These are phyloP conservation scores for Chrysolina americana DNA, from an alignment of 2,888 invertebrate genomes.

Conservation along the genomic window DNA sequence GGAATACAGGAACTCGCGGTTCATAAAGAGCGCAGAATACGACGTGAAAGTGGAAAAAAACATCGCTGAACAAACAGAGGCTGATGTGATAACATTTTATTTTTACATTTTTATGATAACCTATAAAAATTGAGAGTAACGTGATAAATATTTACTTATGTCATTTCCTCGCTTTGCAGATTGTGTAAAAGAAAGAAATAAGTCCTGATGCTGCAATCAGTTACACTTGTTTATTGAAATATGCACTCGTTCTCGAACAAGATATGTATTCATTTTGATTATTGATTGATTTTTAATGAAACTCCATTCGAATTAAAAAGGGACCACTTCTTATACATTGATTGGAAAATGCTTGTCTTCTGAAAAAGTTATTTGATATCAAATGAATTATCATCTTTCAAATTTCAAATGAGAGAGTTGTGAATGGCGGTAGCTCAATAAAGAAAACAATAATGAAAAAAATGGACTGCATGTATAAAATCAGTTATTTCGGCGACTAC, in stretches of 20 bases:
- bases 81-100: slow-evolving; percentile 28
- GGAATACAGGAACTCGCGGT: not conserved
- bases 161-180: slow-evolving; percentile 38
- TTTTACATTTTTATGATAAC: slow-evolving; percentile 38
- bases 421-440: no score
- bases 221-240: not conserved
- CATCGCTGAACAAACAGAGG: slow-evolving; percentile 1
- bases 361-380: no score
- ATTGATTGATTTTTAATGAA: no score
- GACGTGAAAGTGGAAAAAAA: slow-evolving; percentile 8
- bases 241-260: not conserved
- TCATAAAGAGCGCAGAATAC: not conserved
- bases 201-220: slow-evolving; percentile 4
- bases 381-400: no score
- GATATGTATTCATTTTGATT: not conserved
- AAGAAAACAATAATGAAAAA: no score
- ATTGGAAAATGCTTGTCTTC: no score
- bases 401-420: no score
- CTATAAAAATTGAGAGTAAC: slow-evolving; percentile 38
- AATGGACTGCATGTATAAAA: no score
- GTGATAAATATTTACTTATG: slow-evolving; percentile 41
- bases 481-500: no score
- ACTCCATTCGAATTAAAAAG: no score
- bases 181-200: not conserved
- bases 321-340: no score